Conservation (phyloP, 2,113 vertebrate genomes). For the Rhynchomys soricoides region DNA sequence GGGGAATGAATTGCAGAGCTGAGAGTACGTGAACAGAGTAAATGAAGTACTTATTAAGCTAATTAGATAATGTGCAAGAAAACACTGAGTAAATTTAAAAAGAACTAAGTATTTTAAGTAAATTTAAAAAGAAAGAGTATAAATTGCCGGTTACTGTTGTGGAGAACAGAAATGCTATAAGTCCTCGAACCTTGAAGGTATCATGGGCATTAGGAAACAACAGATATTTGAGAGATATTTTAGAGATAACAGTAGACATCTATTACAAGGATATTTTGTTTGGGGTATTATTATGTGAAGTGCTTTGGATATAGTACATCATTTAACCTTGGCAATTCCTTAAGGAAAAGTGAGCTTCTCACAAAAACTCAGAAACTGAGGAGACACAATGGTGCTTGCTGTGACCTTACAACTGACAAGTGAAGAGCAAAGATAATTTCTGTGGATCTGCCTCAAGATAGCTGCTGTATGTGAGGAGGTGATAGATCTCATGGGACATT, state of each 20-base stretch:
- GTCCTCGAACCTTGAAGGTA: neutral
- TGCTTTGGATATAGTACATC: neutral
- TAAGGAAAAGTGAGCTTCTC: neutral
- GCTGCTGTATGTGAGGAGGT: neutral
- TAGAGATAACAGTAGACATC: neutral
- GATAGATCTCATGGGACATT: neutral
- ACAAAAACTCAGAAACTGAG: neutral
- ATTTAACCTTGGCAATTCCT: neutral
- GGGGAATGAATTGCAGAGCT: conserved; percentile 24
- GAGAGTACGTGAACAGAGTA: conserved; percentile 36
- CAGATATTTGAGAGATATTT: neutral
- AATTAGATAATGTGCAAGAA: conserved; percentile 57
- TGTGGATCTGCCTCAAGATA: neutral
- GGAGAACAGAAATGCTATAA: neutral
- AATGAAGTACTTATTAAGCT: conserved; percentile 61
- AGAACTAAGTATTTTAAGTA: neutral
- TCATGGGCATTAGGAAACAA: conserved; percentile 1
- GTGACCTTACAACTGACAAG: neutral
- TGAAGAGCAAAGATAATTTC: neutral
- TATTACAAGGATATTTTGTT: neutral
- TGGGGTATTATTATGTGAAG: neutral
- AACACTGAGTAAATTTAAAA: conserved; percentile 43
- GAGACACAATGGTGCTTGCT: neutral
- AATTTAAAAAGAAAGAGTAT: conserved; percentile 14
- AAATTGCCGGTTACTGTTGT: conserved; percentile 23